Conservation (phyloP, 2,113 vertebrate species). For the Pleuronectes platessa region DNA sequence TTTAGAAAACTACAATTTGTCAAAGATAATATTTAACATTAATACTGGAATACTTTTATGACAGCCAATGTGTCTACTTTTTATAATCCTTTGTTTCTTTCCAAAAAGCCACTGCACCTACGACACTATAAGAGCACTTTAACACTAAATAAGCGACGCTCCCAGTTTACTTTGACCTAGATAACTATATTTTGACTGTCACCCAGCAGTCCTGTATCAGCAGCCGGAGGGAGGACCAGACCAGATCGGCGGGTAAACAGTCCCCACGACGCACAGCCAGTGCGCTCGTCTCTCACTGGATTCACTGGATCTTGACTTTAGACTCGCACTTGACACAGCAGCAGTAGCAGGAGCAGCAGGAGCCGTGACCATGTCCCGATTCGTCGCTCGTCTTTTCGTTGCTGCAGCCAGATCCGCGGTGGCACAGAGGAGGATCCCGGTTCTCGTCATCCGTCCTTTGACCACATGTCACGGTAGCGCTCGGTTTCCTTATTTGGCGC, state of each 20-base stretch:
- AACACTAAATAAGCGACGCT: background rate
- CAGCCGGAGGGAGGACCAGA: constrained; percentile 10
- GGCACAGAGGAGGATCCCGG: constrained; percentile 41
- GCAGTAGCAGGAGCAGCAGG: background rate
- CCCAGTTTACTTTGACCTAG: constrained; percentile 41
- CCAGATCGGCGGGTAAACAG: constrained; percentile 13
- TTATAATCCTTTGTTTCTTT: too few species aligned
- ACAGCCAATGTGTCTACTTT: too few species aligned
- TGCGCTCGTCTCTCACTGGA: constrained; percentile 3
- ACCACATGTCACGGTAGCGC: constrained; percentile 70
- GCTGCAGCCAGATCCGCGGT: constrained; percentile 16
- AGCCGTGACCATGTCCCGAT: constrained; percentile 75
- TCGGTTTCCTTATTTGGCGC: constrained; percentile 14
- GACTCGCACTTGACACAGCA: constrained; percentile 6
- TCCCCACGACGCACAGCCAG: constrained; percentile 9
- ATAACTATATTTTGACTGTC: constrained; percentile 39
- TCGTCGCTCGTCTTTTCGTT: constrained; percentile 59
- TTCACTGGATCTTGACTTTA: constrained; percentile 43
- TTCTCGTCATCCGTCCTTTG: constrained; percentile 56
- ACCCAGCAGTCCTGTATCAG: constrained; percentile 3
- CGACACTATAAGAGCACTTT: too few species aligned
- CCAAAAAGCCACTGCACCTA: too few species aligned
- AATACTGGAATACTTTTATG: too few species aligned
- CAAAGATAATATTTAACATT: too few species aligned
- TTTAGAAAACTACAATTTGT: too few species aligned